phyloP scores from a whole-genome alignment of 2,113 vertebrate genomes.

The Leucopsar rothschildi region DNA sequence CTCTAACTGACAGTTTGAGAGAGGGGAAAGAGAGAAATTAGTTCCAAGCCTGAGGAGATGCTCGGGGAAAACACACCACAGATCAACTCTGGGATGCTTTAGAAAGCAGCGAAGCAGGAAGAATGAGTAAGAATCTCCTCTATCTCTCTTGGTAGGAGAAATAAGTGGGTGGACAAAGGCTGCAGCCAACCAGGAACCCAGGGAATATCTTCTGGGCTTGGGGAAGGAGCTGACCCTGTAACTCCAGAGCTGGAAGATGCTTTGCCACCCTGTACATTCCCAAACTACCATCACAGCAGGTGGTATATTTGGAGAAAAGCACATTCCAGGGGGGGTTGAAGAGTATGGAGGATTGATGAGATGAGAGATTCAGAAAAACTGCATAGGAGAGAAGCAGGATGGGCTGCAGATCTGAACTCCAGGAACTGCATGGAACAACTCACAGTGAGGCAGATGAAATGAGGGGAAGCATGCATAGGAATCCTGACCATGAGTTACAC shows the following conservation, averaged over 20 bases:
- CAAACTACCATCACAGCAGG: background rate
- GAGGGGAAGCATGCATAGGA: background rate
- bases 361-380: background rate
- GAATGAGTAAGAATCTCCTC: background rate
- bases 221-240: background rate
- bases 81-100: background rate
- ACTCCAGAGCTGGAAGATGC: background rate
- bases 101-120: background rate
- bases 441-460: background rate
- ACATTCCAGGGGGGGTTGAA: background rate
- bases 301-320: background rate
- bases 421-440: background rate
- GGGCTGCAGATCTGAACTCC: background rate
- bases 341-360: background rate
- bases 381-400: background rate
- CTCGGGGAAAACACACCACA: background rate
- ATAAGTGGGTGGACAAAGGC: background rate
- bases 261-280: background rate
- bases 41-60: slow-evolving; percentile 22
- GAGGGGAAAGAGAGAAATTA: background rate
- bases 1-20: slow-evolving; percentile 47
- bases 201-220: background rate
- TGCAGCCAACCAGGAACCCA: background rate
- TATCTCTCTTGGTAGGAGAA: background rate
- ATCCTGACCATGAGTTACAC: background rate